Evolutionary conservation across 2,888 invertebrate species (phyloP).

Genomic region (Tachina grossa): DNA sequence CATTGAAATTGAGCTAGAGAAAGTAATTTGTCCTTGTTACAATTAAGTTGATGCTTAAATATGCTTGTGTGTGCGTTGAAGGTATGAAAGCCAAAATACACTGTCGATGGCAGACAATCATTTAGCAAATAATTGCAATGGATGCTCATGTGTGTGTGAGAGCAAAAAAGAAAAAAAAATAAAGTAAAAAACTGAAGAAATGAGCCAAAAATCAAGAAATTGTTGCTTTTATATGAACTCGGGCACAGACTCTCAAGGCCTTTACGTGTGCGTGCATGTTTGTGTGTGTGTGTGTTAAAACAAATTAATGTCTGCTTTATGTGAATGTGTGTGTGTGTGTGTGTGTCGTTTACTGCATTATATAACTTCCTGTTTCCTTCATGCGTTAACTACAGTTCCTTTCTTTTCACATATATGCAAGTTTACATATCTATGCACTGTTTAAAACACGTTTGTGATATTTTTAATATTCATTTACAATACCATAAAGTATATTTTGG

Average conservation of each 20-base stretch:
- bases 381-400: neutral
- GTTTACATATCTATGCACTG: neutral
- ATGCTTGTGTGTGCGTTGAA: neutral
- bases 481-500: too few relatives aligned
- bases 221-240: constrained; percentile 46
- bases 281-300: constrained; percentile 8
- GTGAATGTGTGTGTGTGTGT: constrained; percentile 14
- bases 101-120: constrained; percentile 41
- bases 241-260: neutral
- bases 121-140: constrained; percentile 34
- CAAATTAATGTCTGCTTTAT: constrained; percentile 33
- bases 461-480: neutral
- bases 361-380: constrained; percentile 51
- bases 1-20: constrained; percentile 49
- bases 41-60: constrained; percentile 63
- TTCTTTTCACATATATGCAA: neutral
- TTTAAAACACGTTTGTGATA: neutral
- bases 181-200: neutral
- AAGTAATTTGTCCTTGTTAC: constrained; percentile 69
- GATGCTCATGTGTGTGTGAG: neutral
- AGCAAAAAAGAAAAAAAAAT: too few relatives aligned
- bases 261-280: neutral
- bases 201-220: constrained; percentile 42
- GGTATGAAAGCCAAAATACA: constrained; percentile 5
- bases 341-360: constrained; percentile 38